Base-by-base conservation (phyloP, 2,113 vertebrate species). In the Macrotis lagotis region DNA sequence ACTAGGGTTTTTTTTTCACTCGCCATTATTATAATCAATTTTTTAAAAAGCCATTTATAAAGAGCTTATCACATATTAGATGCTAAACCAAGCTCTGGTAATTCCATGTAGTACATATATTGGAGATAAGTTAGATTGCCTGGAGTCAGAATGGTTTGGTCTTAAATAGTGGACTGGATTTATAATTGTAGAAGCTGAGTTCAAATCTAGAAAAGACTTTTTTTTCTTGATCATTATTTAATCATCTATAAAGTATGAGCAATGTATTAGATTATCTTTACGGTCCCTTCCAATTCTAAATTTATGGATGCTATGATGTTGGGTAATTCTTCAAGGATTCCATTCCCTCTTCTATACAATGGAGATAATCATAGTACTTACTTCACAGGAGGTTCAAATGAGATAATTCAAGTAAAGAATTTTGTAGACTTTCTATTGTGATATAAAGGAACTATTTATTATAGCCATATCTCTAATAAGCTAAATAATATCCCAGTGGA, bases 401-500 rank as follows among this genome's bases (percentile, higher is more conserved):
- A 83, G 66, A 83, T 83, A 83, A 83, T 83, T 44, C 66, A 83
- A n/a, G n/a, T 24, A 83, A 83, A 44, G n/a, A 19, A 22, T 7
- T 83, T 83, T 44, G n/a, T 19, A 83, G 66, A 83, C 66, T 83
- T 83, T 83, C 66, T 19, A 83, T 74, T 83, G n/a, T 22, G 6
- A 14, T 44, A 83, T 83, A 83, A 83, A 83, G 22, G n/a, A 83
- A 44, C n/a, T 83, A 83, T 83, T 83, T 83, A 44, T 44, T 24
- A 83, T 83, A 83, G 66, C 19, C 37, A 83, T n/a, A 83, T 7
- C 44, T 83, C n/a, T 83, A n/a, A 28, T 48, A 66, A 51, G 53
- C 50, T 90, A 50, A 90, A 95, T 93, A 49, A 48, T 74, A 96
- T 8, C 48, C 14, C 24, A 88, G 50, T 31, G n/a, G 25, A 88